Evolutionary conservation across 2,797 vertebrate genomes (phyloP).

Genomic region (Pristis pectinata): DNA sequence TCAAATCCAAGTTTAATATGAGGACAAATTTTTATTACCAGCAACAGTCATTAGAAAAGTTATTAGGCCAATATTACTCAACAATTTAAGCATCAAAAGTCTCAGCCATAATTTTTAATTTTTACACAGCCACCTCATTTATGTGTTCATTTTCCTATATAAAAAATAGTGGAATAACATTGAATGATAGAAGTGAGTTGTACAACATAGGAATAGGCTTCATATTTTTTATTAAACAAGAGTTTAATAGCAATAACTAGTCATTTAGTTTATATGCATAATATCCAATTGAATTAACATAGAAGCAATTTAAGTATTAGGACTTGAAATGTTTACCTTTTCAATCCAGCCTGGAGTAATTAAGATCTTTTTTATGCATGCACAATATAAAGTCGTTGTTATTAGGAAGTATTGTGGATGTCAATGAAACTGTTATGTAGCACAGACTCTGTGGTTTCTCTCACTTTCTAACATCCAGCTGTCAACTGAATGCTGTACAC

Average conservation of each 20-base stretch:
- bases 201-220: neutral
- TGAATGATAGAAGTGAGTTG: neutral
- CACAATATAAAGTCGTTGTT: no score
- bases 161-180: neutral
- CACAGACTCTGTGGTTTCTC: neutral
- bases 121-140: neutral
- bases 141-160: neutral
- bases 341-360: neutral
- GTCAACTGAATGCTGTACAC: constrained; percentile 7
- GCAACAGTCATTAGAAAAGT: neutral
- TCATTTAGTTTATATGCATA: neutral
- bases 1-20: neutral
- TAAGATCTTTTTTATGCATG: neutral
- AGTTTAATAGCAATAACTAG: neutral
- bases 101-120: neutral
- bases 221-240: neutral
- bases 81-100: neutral
- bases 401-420: neutral
- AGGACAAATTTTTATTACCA: neutral
- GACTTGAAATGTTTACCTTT: neutral
- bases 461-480: neutral
- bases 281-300: neutral
- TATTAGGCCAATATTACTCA: neutral
- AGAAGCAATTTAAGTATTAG: neutral
- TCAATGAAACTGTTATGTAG: neutral